Conservation (phyloP, 2,797 vertebrate genomes). For the Heliangelus exortis region DNA sequence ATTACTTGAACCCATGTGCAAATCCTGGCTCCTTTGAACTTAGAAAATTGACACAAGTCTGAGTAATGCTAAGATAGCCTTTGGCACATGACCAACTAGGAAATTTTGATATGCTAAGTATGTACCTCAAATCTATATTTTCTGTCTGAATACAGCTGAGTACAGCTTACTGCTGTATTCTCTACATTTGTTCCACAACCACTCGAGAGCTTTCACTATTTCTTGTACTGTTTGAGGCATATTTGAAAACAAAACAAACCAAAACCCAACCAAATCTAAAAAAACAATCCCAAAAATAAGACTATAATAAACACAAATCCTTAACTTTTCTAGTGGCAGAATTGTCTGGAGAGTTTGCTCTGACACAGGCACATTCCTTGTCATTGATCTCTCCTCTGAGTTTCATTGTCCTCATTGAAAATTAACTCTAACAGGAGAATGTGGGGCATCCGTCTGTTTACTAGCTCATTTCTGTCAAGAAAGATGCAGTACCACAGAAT, state of each 20-base stretch:
- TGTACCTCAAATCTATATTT: background rate
- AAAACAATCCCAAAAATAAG: fast-evolving
- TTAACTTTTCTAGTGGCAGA: background rate
- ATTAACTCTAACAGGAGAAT: background rate
- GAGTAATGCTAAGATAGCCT: background rate
- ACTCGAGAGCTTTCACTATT: background rate
- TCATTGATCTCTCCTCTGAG: background rate
- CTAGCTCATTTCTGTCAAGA: background rate
- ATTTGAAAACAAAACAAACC: background rate
- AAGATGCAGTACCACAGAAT: background rate
- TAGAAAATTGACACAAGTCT: background rate
- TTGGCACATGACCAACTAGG: background rate
- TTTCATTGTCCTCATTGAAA: background rate
- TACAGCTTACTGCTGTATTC: too few species aligned
- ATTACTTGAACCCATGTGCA: background rate
- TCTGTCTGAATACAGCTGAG: background rate
- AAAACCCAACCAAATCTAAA: too few species aligned
- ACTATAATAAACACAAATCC: background rate
- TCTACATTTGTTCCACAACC: background rate
- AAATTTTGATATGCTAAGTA: background rate
- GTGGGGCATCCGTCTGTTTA: background rate
- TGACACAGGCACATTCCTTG: background rate
- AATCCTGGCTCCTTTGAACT: slow-evolving; percentile 2
- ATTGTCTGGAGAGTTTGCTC: background rate
- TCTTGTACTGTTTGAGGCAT: background rate